Evolutionary conservation across 2,797 vertebrate genomes (phyloP).

Genomic region (Molothrus aeneus): DNA sequence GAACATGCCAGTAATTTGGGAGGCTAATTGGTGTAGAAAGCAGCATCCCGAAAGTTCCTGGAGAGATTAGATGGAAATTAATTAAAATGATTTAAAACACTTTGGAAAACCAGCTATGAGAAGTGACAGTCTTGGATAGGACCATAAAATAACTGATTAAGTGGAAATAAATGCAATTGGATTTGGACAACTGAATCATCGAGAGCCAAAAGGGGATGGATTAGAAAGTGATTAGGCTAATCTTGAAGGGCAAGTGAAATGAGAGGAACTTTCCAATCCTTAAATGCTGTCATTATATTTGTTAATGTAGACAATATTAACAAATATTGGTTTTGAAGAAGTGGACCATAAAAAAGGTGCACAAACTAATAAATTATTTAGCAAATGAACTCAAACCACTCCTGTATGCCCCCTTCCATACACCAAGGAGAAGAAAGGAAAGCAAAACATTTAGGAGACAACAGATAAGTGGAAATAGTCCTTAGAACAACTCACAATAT

Average conservation of each 20-base stretch:
- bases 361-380: not conserved
- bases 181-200: not conserved
- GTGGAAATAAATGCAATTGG: slow-evolving; percentile 23
- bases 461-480: not conserved
- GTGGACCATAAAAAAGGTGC: not conserved
- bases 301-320: not conserved
- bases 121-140: not conserved
- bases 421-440: not conserved
- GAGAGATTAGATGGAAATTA: slow-evolving; percentile 43
- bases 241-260: not conserved
- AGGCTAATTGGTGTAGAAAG: slow-evolving; percentile 43
- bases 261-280: not conserved
- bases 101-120: not conserved
- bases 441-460: not conserved
- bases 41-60: not conserved
- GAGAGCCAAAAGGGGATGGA: not conserved
- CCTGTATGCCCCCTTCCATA: not conserved
- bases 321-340: not conserved
- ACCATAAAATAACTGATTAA: not conserved
- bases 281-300: not conserved
- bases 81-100: slow-evolving; percentile 46
- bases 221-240: not conserved
- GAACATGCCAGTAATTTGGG: not conserved
- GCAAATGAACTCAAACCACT: not conserved
- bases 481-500: not conserved